A percentile compares a stretch with the other conserved stretches of the same genome.
phyloP scores from a whole-genome alignment of 2,888 invertebrate genomes.

The Ennomos erosarius region DNA sequence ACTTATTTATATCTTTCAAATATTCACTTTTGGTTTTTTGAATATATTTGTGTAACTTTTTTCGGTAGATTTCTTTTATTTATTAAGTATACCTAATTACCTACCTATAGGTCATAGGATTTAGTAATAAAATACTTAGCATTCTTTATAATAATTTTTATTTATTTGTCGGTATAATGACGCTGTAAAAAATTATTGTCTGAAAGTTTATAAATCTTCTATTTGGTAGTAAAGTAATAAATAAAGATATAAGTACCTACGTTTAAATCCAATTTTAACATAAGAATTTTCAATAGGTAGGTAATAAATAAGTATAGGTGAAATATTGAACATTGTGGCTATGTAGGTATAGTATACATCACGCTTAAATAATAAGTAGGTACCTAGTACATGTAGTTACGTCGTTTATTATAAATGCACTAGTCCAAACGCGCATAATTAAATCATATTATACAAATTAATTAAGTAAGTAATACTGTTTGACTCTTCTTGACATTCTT shows the following conservation, averaged over 20 bases:
- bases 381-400: no score
- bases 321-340: slow-evolving; percentile 37
- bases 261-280: slow-evolving; percentile 3
- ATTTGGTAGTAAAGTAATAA: slow-evolving; percentile 60
- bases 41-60: no score
- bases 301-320: background rate
- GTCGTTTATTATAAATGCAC: slow-evolving; percentile 52
- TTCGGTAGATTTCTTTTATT: no score
- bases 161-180: slow-evolving; percentile 78
- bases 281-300: slow-evolving; percentile 3
- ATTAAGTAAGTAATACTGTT: slow-evolving; percentile 79
- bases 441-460: slow-evolving; percentile 58
- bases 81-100: no score
- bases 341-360: no score
- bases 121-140: slow-evolving; percentile 59
- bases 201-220: slow-evolving; percentile 73
- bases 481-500: slow-evolving; percentile 68
- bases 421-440: slow-evolving; percentile 55
- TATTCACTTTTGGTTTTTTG: no score
- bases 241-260: slow-evolving; percentile 48
- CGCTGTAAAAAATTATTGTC: slow-evolving; percentile 83
- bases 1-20: no score
- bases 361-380: no score
- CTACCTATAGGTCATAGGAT: background rate
- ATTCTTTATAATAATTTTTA: slow-evolving; percentile 69